phyloP scores from a whole-genome alignment of 2,888 invertebrate species.

The Acheta domesticus region DNA sequence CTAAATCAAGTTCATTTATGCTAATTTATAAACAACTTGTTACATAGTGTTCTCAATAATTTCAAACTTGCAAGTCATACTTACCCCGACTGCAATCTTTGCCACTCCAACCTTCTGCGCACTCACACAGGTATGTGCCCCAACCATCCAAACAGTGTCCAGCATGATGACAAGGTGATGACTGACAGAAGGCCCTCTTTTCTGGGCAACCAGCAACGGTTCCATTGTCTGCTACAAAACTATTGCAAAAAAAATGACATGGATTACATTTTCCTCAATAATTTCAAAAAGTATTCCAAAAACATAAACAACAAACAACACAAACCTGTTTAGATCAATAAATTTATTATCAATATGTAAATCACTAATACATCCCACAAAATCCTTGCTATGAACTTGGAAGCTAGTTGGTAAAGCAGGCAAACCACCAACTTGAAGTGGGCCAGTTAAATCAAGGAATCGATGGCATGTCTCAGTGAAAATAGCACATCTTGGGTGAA shows the following conservation, averaged over 20 bases:
- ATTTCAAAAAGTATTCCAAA: too few relatives aligned
- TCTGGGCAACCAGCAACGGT: slow-evolving; percentile 85
- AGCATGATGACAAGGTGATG: slow-evolving; percentile 83
- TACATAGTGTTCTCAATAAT: slow-evolving; percentile 20
- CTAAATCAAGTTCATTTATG: not conserved
- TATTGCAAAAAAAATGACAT: slow-evolving; percentile 41
- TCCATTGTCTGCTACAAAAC: slow-evolving; percentile 85
- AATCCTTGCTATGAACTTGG: slow-evolving; percentile 76
- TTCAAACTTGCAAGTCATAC: slow-evolving; percentile 38
- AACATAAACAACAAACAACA: not conserved
- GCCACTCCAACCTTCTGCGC: slow-evolving; percentile 82
- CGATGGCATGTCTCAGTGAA: slow-evolving; percentile 56
- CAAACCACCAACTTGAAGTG: slow-evolving; percentile 86
- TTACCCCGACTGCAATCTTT: slow-evolving; percentile 76
- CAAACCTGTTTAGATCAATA: slow-evolving; percentile 75
- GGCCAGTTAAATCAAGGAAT: slow-evolving; percentile 86
- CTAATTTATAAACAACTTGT: not conserved
- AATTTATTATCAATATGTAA: slow-evolving; percentile 80
- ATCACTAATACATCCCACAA: slow-evolving; percentile 87
- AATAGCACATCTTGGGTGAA: slow-evolving; percentile 61
- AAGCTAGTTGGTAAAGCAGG: slow-evolving; percentile 77
- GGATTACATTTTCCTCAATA: not conserved
- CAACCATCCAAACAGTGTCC: slow-evolving; percentile 84
- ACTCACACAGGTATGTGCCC: slow-evolving; percentile 83
- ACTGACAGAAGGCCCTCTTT: slow-evolving; percentile 75